Evolutionary conservation across 2,113 vertebrate genomes (phyloP), one percentile per base, ranked within the genome.

Genomic region (Noturus placidus): DNA sequence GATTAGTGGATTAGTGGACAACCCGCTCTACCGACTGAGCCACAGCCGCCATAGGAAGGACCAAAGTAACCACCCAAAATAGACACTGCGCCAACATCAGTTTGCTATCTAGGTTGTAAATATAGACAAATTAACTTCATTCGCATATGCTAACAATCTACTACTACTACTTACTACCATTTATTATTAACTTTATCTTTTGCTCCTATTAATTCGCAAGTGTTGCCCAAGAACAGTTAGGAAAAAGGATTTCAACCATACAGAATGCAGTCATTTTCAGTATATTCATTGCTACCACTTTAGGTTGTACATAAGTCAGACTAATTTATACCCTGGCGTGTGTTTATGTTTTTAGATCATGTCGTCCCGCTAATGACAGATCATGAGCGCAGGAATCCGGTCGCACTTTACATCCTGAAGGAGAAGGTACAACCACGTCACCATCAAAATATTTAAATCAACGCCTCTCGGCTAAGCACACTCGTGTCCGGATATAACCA

Each of bases 381-480:
- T 27, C 96, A 95, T 0, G 96, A 97, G 2, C 94, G 95, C 83
- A 96, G 96, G 89, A 96, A 96, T 88, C 96, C 96, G 0, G 95
- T 97, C 57, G 96, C 97, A 6, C 94, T 98, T 84, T 99, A 98
- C 74, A 94, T 99, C 89, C 94, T 99, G 50, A 97, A 98, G 89
- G 96, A 97, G 52, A 98, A 97, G 96, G 98, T 99, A 89, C 84
- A 52, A 14, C 50, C 42, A 90, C 20, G n/a, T 88, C 13, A 86
- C 70, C 57, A 22, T 76, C n/a, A 30, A 84, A 84, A 79, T 86
- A 10, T 83, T 65, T 27, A 35, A 77, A 63, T 13, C 65, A 38
- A 38, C 15, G 42, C 63, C 63, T 70, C 63, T 65, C 46, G 59
- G 52, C 59, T 35, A 33, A 56, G 57, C 42, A 14, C 19, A 57